phyloP scores from a whole-genome alignment of 2,888 invertebrate genomes.

The Agriopis marginaria region DNA sequence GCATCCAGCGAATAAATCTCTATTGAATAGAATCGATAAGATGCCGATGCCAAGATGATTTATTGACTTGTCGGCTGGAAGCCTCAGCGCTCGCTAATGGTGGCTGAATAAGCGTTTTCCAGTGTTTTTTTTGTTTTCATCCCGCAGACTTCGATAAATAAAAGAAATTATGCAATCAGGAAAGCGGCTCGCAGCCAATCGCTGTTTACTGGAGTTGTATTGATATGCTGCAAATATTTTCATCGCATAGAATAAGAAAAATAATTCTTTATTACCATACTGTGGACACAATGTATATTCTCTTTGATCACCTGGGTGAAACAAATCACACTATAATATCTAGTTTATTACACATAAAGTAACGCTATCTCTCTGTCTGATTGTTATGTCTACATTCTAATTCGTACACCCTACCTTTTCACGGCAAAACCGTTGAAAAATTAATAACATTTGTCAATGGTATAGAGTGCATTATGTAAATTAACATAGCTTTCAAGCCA shows the following conservation, averaged over 20 bases:
- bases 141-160: conserved; percentile 54
- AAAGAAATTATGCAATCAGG: conserved; percentile 61
- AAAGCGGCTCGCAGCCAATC: conserved; percentile 49
- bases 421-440: no score
- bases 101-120: conserved; percentile 60
- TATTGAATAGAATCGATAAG: conserved; percentile 78
- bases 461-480: neutral
- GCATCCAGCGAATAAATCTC: conserved; percentile 67
- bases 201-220: conserved; percentile 46
- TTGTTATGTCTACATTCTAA: no score
- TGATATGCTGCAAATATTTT: neutral
- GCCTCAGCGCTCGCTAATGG: conserved; percentile 58
- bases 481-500: neutral
- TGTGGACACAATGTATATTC: no score
- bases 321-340: no score
- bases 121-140: conserved; percentile 57
- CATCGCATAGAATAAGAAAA: no score
- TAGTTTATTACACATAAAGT: no score
- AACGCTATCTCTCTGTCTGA: no score
- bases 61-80: conserved; percentile 74
- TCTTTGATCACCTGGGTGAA: no score
- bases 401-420: no score
- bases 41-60: conserved; percentile 78
- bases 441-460: no score
- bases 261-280: no score